Base-by-base conservation (phyloP, 2,113 vertebrate genomes). In the Pterocles gutturalis region DNA sequence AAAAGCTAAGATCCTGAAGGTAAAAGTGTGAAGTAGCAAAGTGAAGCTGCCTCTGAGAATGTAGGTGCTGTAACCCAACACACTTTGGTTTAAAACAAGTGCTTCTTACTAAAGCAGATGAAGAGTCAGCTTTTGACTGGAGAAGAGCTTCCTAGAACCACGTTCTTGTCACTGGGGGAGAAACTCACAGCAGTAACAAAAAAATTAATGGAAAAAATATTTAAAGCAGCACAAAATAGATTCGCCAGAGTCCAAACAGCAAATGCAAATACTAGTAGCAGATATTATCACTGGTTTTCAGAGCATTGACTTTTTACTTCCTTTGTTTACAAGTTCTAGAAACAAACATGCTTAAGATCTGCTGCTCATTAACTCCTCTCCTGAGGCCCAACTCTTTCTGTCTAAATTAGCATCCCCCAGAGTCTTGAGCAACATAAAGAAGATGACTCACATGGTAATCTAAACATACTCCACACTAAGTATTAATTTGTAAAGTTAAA, bases 401-500 rank as follows among this genome's bases (percentile, higher is more conserved):
- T n/a, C 57, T 65, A 18, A 55, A 21, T 34, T 70, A 81, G 33
- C 11, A 60, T 62, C 66, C 38, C 43, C 87, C 41, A 83, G 22
- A 33, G 13, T 51, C 38, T 43, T 70, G 7, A 87, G 81, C 41
- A 73, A 75, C 61, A 70, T 10, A 87, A 89, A 72, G 31, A 66
- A 2, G 11, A 78, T 1, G 1, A 66, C 4, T 58, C 18, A 43
- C 6, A n/a, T 4, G 5, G 13, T 25, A 55, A 70, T 34, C 36
- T 45, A 66, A 73, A 43, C 9, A 86, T 5, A 54, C 29, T 78
- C 25, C 36, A 58, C 7, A 11, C 1, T 46, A 41, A 71, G 29
- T 17, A 46, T 46, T 13, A 13, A 26, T 71, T 90, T 79, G 10
- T 48, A 61, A 90, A 90, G 26, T 54, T 43, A 67, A 87, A 87